Percentiles rank a stretch among this genome's conserved stretches.
These are phyloP conservation scores for Clistopyga incitator DNA, from an alignment of 2,888 invertebrate species.

Conservation along the genomic window DNA sequence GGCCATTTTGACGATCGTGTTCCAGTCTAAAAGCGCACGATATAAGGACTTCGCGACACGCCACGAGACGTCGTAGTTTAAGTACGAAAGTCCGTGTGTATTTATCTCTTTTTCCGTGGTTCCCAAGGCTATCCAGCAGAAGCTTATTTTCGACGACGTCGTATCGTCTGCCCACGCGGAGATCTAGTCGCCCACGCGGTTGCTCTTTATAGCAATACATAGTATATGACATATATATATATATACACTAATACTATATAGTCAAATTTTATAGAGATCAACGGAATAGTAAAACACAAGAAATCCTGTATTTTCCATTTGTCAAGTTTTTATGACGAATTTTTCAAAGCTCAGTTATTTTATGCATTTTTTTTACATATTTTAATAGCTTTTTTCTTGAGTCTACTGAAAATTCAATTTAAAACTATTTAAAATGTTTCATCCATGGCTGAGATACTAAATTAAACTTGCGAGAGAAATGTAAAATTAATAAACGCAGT, in stretches of 20 bases:
- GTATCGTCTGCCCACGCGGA: slow-evolving; percentile 55
- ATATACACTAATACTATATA: neutral
- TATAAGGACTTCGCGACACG: neutral
- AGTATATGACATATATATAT: neutral
- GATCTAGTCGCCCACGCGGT: slow-evolving; percentile 43
- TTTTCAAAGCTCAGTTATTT: neutral
- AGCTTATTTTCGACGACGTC: slow-evolving; percentile 50
- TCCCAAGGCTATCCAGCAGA: slow-evolving; percentile 18
- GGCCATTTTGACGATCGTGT: neutral
- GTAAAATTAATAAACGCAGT: too few species aligned
- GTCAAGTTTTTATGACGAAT: neutral
- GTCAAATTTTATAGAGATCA: slow-evolving; percentile 2
- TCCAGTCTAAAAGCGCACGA: slow-evolving; percentile 6
- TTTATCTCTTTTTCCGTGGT: neutral
- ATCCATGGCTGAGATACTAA: too few species aligned
- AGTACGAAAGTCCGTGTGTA: slow-evolving; percentile 1
- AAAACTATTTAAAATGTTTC: too few species aligned
- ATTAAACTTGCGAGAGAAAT: too few species aligned
- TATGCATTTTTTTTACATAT: too few species aligned
- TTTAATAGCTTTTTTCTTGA: too few species aligned
- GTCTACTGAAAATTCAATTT: too few species aligned
- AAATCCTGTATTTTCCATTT: neutral
- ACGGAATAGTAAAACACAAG: neutral
- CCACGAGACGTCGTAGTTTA: slow-evolving; percentile 7
- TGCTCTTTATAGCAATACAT: slow-evolving; percentile 18